Conservation (phyloP, 2,797 vertebrate genomes). For the Anisognathus igniventris region DNA sequence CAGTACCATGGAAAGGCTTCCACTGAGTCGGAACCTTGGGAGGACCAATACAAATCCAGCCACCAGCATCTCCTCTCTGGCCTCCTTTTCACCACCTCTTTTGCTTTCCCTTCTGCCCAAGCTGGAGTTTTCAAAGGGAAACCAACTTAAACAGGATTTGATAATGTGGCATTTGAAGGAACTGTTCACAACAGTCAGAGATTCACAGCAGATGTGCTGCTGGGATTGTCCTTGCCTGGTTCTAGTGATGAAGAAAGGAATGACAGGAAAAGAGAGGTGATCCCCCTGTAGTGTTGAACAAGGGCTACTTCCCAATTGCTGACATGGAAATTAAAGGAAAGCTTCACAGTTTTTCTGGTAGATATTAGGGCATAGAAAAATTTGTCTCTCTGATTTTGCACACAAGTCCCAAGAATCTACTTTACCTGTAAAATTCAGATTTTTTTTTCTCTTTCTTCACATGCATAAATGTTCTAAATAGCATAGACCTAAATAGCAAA, state of each 20-base stretch:
- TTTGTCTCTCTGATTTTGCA: neutral
- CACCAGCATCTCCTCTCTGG: neutral
- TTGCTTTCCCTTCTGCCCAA: neutral
- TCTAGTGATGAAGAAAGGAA: neutral
- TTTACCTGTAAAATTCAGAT: neutral
- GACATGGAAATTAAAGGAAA: neutral
- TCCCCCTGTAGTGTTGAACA: neutral
- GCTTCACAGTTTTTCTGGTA: neutral
- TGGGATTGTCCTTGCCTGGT: neutral
- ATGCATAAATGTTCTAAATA: neutral
- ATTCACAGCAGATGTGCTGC: neutral
- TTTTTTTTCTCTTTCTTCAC: neutral
- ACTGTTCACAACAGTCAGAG: neutral
- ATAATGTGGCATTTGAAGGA: neutral
- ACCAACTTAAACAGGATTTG: neutral
- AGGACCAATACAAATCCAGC: neutral
- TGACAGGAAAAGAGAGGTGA: neutral
- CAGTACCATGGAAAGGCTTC: neutral
- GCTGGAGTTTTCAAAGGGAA: neutral
- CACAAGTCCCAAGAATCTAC: neutral
- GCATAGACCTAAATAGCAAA: neutral
- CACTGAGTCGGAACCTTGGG: neutral
- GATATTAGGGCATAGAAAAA: neutral
- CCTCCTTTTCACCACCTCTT: neutral
- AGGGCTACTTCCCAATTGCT: neutral